phyloP scores from a whole-genome alignment of 2,888 invertebrate species.

The Drosophila subquinaria region DNA sequence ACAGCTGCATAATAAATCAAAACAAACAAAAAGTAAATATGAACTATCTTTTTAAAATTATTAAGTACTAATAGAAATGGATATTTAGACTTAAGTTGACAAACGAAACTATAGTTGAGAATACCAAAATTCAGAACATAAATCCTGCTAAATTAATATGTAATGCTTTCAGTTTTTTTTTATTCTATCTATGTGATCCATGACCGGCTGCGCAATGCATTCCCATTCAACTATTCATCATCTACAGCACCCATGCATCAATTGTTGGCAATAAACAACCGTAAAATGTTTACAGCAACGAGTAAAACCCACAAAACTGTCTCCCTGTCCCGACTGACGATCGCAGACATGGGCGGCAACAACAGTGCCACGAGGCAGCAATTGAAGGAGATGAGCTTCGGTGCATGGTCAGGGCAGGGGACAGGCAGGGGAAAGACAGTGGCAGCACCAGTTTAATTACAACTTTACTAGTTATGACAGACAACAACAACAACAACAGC shows the following conservation, averaged over 20 bases:
- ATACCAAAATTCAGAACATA: too few species aligned
- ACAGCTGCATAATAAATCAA: background rate
- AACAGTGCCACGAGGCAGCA: constrained; percentile 45
- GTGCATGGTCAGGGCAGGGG: background rate
- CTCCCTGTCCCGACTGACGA: constrained; percentile 22
- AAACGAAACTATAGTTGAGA: background rate
- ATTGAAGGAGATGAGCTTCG: constrained; percentile 10
- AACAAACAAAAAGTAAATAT: background rate
- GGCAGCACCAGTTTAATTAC: constrained; percentile 73
- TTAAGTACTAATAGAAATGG: background rate
- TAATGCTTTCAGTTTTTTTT: constrained; percentile 1
- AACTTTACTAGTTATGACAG: constrained; percentile 77
- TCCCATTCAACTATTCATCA: constrained; percentile 29
- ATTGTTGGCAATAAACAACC: constrained; percentile 70
- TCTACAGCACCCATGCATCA: constrained; percentile 65
- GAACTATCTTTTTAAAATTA: background rate
- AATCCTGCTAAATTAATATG: background rate
- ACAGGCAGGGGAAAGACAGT: background rate
- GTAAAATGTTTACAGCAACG: constrained; percentile 72
- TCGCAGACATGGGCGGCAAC: constrained; percentile 61
- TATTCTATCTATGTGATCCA: constrained; percentile 5
- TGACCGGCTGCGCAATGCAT: constrained; percentile 9
- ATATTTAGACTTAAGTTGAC: background rate
- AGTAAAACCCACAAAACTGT: constrained; percentile 75
- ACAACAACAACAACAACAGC: constrained; percentile 51